Evolutionary conservation across 1,140 invertebrate species (phyloP), one percentile per base, ranked within the genome.

Genomic region (Tetragonula clypearis): DNA sequence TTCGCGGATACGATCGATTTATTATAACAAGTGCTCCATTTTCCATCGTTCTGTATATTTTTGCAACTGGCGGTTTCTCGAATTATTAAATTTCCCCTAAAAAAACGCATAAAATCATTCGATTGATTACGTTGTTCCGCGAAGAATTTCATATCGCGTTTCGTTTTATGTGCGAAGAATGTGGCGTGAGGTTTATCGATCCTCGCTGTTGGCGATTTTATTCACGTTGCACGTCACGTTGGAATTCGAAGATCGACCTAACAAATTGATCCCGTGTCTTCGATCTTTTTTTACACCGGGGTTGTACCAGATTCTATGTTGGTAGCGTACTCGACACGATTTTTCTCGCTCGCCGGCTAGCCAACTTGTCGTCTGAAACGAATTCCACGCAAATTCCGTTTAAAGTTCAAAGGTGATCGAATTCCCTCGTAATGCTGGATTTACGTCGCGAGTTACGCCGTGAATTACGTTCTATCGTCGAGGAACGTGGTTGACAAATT

Each of bases 241-340:
- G 21, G n/a, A 68, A 73, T 73, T 73, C 26, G 17, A 26, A 35
- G 21, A 55, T n/a, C 41, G 26, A 14, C 49, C 19, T 30, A 5
- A 75, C 58, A 72, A n/a, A 69, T 58, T 56, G 55, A 72, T 49
- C 55, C 17, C 23, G 26, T 66, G 73, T 49, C 30, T 80, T 58
- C 19, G 21, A 49, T 65, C 41, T 56, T 78, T 77, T 77, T 68
- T 14, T 68, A 76, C 53, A 69, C 30, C 23, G 73, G 30, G n/a
- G n/a, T 56, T 30, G 80, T 56, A 65, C 72, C 23, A 66, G 60
- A 76, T 82, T 77, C 80, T 82, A 82, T 82, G 72, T 82, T 65
- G 41, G 80, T 73, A 66, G 41, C 58, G 65, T 30, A 65, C 35
- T 30, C 26, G 80, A 66, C 80, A 82, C 49, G 26, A 58, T 74